phyloP scores from a whole-genome alignment of 2,888 invertebrate species.

The Alcis repandata region DNA sequence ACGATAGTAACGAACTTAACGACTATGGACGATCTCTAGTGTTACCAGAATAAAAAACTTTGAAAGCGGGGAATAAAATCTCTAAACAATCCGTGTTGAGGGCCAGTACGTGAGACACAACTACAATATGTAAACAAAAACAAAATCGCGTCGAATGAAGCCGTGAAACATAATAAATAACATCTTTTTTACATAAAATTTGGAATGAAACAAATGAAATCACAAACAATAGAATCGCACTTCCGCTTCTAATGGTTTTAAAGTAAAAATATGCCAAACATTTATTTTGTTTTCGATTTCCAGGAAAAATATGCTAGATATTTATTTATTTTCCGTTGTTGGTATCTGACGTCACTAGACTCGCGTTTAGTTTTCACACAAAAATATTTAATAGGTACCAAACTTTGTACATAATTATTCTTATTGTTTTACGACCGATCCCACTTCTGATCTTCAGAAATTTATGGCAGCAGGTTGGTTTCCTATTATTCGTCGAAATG shows the following conservation, averaged over 20 bases:
- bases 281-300: not conserved
- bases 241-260: not conserved
- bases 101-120: no score
- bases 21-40: no score
- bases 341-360: slow-evolving; percentile 4
- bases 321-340: not conserved
- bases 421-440: slow-evolving; percentile 29
- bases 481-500: slow-evolving; percentile 28
- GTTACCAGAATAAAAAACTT: no score
- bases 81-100: no score
- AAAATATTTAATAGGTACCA: slow-evolving; percentile 10
- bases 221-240: not conserved
- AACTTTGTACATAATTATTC: not conserved
- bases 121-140: no score
- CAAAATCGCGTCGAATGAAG: no score
- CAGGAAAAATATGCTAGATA: not conserved
- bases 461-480: slow-evolving; percentile 37
- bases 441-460: slow-evolving; percentile 25
- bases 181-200: not conserved
- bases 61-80: no score
- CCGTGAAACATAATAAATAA: no score
- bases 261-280: not conserved
- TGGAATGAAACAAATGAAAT: not conserved
- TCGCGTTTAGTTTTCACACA: slow-evolving; percentile 11
- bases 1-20: no score